Evolutionary conservation across 1,140 invertebrate species (phyloP).

Genomic region (Drosophila mayri): DNA sequence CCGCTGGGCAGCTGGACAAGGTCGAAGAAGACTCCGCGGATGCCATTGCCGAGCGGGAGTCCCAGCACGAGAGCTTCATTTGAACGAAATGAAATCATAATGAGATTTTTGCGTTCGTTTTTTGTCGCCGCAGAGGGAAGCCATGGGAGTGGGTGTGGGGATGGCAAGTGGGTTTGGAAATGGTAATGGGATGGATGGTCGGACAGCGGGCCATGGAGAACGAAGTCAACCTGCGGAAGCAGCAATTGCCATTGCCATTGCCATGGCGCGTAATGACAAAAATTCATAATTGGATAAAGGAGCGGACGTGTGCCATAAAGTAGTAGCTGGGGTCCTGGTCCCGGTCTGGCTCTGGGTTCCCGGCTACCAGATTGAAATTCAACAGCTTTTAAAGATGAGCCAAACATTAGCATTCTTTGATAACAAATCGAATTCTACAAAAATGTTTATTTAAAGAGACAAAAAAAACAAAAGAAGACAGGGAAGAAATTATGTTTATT

Average conservation of each 20-base stretch:
- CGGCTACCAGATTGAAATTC: conserved; percentile 42
- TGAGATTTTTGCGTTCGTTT: conserved; percentile 83
- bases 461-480: no score
- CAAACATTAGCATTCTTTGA: conserved; percentile 3
- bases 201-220: neutral
- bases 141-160: conserved; percentile 1
- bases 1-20: conserved; percentile 54
- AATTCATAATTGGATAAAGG: conserved; percentile 84
- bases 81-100: conserved; percentile 84
- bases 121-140: conserved; percentile 52
- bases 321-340: neutral
- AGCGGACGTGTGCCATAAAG: conserved; percentile 53
- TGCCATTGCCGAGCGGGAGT: conserved; percentile 35
- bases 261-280: conserved; percentile 78
- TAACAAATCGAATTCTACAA: conserved; percentile 6
- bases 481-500: no score
- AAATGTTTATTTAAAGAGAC: neutral
- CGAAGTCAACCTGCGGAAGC: conserved; percentile 27
- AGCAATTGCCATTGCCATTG: conserved; percentile 56
- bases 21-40: conserved; percentile 20
- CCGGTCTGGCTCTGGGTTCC: neutral
- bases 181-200: conserved; percentile 17
- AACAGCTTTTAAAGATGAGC: conserved; percentile 22
- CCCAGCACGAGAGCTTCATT: conserved; percentile 77
- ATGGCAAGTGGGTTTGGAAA: conserved; percentile 23